Evolutionary conservation across 2,888 invertebrate species (phyloP).

Genomic region (Hypsopygia costalis): DNA sequence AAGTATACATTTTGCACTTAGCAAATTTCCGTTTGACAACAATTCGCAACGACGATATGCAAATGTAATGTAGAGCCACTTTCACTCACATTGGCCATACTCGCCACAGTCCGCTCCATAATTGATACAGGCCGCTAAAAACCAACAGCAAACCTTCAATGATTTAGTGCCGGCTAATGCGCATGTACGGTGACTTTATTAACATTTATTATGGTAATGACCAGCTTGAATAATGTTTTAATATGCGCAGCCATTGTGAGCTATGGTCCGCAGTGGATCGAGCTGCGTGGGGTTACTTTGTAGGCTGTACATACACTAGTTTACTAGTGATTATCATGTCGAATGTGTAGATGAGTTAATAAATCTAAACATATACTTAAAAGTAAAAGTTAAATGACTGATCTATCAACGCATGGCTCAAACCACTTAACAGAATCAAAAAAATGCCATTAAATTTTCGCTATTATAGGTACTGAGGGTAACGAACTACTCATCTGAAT

Average conservation of each 20-base stretch:
- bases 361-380: too few relatives aligned
- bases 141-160: slow-evolving; percentile 62
- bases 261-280: neutral
- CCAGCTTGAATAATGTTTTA: slow-evolving; percentile 61
- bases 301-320: slow-evolving; percentile 7
- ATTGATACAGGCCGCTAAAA: slow-evolving; percentile 68
- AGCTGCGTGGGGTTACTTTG: neutral
- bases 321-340: too few relatives aligned
- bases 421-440: too few relatives aligned
- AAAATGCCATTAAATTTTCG: too few relatives aligned
- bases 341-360: too few relatives aligned
- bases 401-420: too few relatives aligned
- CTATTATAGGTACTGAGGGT: too few relatives aligned
- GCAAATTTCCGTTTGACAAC: too few relatives aligned
- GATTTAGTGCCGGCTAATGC: slow-evolving; percentile 69
- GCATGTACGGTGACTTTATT: slow-evolving; percentile 69
- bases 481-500: too few relatives aligned
- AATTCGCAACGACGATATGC: too few relatives aligned
- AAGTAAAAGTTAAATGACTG: too few relatives aligned
- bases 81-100: slow-evolving; percentile 12
- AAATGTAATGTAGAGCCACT: slow-evolving; percentile 34
- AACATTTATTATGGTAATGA: slow-evolving; percentile 76
- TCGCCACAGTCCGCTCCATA: slow-evolving; percentile 58
- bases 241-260: slow-evolving; percentile 34
- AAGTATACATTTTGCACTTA: too few relatives aligned